Evolutionary conservation across 2,113 vertebrate species (phyloP), one percentile per base, ranked within the genome.

Genomic region (Kryptolebias marmoratus): DNA sequence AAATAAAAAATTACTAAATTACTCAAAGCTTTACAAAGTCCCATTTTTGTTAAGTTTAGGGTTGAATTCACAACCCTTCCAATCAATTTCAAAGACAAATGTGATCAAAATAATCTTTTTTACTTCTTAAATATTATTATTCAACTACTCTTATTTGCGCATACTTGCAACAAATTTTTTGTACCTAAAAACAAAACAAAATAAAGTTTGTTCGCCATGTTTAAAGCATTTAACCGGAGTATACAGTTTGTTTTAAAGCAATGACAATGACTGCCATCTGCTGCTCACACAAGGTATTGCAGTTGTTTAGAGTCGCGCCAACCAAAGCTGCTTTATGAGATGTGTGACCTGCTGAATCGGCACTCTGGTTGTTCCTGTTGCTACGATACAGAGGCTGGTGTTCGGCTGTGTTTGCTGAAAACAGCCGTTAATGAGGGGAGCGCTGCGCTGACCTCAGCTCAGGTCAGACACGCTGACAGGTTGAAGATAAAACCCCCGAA

Each of bases 331-430:
- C 56, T 56, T 60, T 80, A 32, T 57, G 9, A 54, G 61, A 31
- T 31, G 45, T 71, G 54, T 39, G 55, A 85, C 79, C 36, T 60
- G 87, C 81, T 84, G 79, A 85, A 53, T 45, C 77, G 74, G 85
- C 82, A 32, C 64, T 85, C 58, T 78, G 30, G 71, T 84, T 79
- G 77, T 85, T 80, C 22, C n/a, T 31, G 68, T 55, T 58, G 68
- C 47, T 64, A 54, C 45, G 71, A 85, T 13, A 62, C 56, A 7
- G 69, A 79, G 74, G 64, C 80, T 78, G 64, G 71, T 39, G 68
- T 59, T 56, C 67, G 61, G 75, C 72, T 49, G 76, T 64, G 66
- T 89, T 88, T 88, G 84, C 88, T 77, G 66, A 44, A 65, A 72
- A 67, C 48, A 31, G 45, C 69, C 55, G 79, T 59, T 73, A 82